Conservation (phyloP, 2,113 vertebrate genomes). For the Hystrix brachyura region DNA sequence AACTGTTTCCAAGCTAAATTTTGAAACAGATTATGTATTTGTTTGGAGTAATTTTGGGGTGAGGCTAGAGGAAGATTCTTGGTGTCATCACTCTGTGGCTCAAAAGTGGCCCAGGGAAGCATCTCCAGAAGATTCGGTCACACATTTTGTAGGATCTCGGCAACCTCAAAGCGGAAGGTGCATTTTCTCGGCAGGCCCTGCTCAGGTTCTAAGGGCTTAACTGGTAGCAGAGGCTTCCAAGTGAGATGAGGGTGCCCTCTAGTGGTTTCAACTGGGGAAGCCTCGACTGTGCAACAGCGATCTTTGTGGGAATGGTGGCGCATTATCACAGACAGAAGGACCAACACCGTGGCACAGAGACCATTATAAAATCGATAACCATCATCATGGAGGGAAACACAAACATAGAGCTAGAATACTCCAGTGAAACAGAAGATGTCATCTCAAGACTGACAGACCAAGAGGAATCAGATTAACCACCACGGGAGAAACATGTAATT, state of each 20-base stretch:
- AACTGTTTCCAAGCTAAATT: slow-evolving; percentile 26
- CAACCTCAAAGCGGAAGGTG: background rate
- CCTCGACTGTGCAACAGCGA: background rate
- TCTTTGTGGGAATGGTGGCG: background rate
- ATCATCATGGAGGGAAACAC: background rate
- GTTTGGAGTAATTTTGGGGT: background rate
- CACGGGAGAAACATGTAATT: background rate
- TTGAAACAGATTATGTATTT: background rate
- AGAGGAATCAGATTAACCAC: background rate
- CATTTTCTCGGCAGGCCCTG: background rate
- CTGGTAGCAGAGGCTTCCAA: background rate
- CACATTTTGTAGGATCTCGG: background rate
- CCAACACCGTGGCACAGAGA: background rate
- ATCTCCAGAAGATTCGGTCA: background rate
- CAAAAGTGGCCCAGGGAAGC: background rate
- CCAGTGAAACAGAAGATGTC: background rate
- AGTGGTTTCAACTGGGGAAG: slow-evolving; percentile 42
- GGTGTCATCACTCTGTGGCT: background rate
- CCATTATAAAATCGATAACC: background rate
- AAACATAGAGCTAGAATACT: background rate
- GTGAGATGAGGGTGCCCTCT: slow-evolving; percentile 49
- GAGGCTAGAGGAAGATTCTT: background rate
- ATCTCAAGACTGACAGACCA: background rate
- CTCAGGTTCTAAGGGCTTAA: background rate
- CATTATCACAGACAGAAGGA: background rate